Percentiles rank a stretch among this genome's conserved stretches.
Conservation (phyloP, 2,797 vertebrate genomes). For the Malacoraja senta region DNA sequence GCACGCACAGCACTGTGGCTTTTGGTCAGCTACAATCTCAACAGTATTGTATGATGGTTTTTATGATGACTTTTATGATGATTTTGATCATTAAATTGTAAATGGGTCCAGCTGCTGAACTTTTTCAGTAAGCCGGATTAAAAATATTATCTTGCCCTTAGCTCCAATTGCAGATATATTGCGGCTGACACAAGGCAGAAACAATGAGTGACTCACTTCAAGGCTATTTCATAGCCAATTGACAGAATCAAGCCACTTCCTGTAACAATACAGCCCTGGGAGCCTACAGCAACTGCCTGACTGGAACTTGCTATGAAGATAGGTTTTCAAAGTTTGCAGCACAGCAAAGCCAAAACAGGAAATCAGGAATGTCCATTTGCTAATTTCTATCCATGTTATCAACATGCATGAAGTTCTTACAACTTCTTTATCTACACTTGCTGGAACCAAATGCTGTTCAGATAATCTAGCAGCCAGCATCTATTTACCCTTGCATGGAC, state of each 20-base stretch:
- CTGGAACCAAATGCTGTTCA: not conserved
- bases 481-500: not conserved
- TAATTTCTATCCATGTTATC: not conserved
- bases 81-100: not conserved
- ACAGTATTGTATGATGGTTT: not conserved
- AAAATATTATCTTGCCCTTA: not conserved
- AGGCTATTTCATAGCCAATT: not conserved
- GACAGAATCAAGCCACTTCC: not conserved
- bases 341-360: not conserved
- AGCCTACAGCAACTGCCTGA: not conserved
- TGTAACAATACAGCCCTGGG: not conserved
- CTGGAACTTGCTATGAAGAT: not conserved
- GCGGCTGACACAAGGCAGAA: not conserved
- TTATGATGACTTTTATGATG: not conserved
- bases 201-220: not conserved
- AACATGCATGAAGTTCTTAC: not conserved
- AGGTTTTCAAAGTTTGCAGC: not conserved
- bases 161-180: not conserved
- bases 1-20: no score
- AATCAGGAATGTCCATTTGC: not conserved
- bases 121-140: not conserved
- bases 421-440: not conserved
- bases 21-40: not conserved
- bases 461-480: not conserved
- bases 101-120: not conserved